Conservation (phyloP, 2,888 invertebrate species). For the Coleophora flavipennella region DNA sequence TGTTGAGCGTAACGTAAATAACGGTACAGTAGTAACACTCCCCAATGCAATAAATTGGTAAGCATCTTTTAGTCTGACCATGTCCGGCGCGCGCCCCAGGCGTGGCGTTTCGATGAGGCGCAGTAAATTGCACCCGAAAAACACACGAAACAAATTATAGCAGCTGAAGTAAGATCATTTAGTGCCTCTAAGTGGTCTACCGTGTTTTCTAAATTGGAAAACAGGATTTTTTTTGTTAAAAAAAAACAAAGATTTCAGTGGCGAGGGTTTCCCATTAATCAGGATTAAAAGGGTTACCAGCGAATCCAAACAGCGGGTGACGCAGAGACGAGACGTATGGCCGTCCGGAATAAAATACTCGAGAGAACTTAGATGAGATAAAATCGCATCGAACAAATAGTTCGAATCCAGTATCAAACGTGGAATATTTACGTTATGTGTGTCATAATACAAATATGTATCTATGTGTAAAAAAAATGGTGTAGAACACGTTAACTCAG, state of each 20-base stretch:
- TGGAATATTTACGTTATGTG: too few relatives aligned
- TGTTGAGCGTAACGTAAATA: conserved; percentile 56
- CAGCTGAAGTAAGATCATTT: too few relatives aligned
- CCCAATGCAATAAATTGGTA: conserved; percentile 56
- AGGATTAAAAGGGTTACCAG: conserved; percentile 41
- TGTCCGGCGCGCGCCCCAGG: conserved; percentile 47
- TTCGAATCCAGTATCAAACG: too few relatives aligned
- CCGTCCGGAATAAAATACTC: too few relatives aligned
- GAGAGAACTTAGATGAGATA: too few relatives aligned
- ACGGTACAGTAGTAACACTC: conserved; percentile 53
- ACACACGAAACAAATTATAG: too few relatives aligned
- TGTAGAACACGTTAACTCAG: too few relatives aligned
- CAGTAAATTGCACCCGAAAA: conserved; percentile 64
- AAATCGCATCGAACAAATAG: too few relatives aligned
- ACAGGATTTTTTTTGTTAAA: conserved; percentile 42
- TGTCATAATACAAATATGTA: too few relatives aligned
- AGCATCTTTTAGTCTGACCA: conserved; percentile 47
- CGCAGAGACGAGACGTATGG: too few relatives aligned
- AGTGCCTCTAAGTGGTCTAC: conserved; percentile 64
- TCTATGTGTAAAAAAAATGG: too few relatives aligned
- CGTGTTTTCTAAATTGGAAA: conserved; percentile 63
- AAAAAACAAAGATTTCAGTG: conserved; percentile 39
- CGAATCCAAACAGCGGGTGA: conserved; percentile 14
- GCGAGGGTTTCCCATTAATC: conserved; percentile 44
- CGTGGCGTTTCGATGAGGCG: conserved; percentile 44